Conservation (phyloP, 2,888 invertebrate species). For the Eilema depressum region DNA sequence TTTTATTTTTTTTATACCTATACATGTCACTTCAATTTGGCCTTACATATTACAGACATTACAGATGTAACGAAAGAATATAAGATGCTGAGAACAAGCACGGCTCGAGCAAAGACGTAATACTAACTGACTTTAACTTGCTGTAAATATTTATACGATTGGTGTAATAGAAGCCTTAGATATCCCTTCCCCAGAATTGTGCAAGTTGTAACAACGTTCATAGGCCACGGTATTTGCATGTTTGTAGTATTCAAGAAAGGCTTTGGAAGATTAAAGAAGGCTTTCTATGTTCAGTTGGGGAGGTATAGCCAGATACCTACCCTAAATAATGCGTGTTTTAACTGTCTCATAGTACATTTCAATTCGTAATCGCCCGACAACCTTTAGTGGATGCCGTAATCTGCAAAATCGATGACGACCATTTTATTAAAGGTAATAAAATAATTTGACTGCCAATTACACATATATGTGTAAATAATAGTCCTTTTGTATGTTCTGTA, state of each 20-base stretch:
- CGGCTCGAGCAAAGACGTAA: too few relatives aligned
- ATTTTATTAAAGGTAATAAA: neutral
- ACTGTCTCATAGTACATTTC: neutral
- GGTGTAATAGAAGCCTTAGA: too few relatives aligned
- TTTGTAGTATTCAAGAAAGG: neutral
- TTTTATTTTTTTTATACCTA: too few relatives aligned
- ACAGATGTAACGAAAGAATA: too few relatives aligned
- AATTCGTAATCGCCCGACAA: neutral
- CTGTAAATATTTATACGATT: too few relatives aligned
- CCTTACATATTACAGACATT: too few relatives aligned
- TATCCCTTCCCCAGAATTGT: neutral
- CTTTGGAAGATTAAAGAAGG: neutral
- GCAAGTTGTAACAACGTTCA: neutral
- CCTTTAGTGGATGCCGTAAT: neutral
- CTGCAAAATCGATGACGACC: neutral
- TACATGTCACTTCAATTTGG: too few relatives aligned
- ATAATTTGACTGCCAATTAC: neutral
- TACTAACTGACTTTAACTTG: too few relatives aligned
- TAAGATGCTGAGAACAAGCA: too few relatives aligned
- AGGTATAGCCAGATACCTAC: neutral
- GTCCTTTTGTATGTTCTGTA: too few relatives aligned
- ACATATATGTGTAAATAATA: neutral
- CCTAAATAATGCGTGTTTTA: neutral
- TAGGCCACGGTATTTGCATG: neutral
- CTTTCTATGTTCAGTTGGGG: neutral